Base-by-base conservation (phyloP, 2,888 invertebrate species). In the Mystacides longicornis region DNA sequence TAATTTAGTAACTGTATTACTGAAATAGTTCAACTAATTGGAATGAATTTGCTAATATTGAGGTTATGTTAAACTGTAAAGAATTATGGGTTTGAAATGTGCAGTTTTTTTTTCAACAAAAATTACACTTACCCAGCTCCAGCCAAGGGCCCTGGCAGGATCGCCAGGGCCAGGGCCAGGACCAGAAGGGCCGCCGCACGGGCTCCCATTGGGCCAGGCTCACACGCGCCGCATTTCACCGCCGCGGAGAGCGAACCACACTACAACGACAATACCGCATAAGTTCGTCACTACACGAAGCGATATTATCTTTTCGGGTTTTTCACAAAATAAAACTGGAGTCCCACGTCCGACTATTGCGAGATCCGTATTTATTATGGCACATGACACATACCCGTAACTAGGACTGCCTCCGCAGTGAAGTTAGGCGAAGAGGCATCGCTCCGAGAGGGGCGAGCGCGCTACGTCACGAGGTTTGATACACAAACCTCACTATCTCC, bases 61-160 rank as follows among this genome's bases (percentile, higher is more conserved):
- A n/a, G n/a, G n/a, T n/a, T n/a, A n/a, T n/a, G n/a, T n/a, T n/a
- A n/a, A n/a, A n/a, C n/a, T n/a, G n/a, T n/a, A n/a, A n/a, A n/a
- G n/a, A n/a, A n/a, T n/a, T n/a, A n/a, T n/a, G n/a, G n/a, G n/a
- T n/a, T n/a, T n/a, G n/a, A n/a, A n/a, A n/a, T n/a, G n/a, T n/a
- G n/a, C n/a, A n/a, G n/a, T n/a, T n/a, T n/a, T n/a, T n/a, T n/a
- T n/a, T n/a, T n/a, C n/a, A n/a, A n/a, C n/a, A n/a, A n/a, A n/a
- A n/a, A n/a, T n/a, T n/a, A n/a, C 76, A 82, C 82, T 82, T 69
- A 82, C 82, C 80, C 81, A 70, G 81, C 81, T 56, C 71, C 67
- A 62, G 70, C 71, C 66, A 71, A 69, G 61, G 71, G 68, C 60
- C 69, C 66, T 70, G 78, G 77, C 43, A 49, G 77, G 65, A 79